These are phyloP conservation scores for Pilophorus perplexus DNA, from an alignment of 2,888 invertebrate genomes.

Conservation along the genomic window DNA sequence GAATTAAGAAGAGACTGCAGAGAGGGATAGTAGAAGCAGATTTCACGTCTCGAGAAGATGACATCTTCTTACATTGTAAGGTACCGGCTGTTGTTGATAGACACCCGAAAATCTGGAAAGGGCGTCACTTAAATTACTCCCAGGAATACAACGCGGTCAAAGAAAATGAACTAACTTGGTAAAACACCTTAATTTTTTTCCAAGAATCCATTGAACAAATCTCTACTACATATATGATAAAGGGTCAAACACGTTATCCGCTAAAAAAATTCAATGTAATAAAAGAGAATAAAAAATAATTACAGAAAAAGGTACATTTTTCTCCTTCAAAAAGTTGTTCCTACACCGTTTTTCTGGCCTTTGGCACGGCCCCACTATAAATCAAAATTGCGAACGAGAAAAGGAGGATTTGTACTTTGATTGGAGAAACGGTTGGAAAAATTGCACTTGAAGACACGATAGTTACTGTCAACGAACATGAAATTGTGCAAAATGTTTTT, in stretches of 20 bases:
- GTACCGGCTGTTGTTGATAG: too few relatives aligned
- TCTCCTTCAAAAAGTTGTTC: too few relatives aligned
- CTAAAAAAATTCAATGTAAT: slow-evolving; percentile 23
- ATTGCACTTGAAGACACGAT: not conserved
- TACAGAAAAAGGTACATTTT: not conserved
- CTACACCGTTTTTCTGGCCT: not conserved
- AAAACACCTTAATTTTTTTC: slow-evolving; percentile 22
- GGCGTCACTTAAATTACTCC: too few relatives aligned
- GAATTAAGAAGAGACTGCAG: too few relatives aligned
- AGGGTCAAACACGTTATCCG: slow-evolving; percentile 16
- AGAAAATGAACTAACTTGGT: not conserved
- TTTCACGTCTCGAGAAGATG: too few relatives aligned
- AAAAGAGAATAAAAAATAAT: slow-evolving; percentile 7
- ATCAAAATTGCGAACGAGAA: too few relatives aligned
- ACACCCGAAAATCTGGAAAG: too few relatives aligned
- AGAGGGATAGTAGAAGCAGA: too few relatives aligned
- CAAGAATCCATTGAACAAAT: slow-evolving; percentile 22
- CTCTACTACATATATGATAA: slow-evolving; percentile 21
- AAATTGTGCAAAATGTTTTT: not conserved
- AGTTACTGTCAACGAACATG: too few relatives aligned
- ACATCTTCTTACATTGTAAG: too few relatives aligned
- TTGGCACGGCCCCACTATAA: not conserved
- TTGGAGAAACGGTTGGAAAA: not conserved
- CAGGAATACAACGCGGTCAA: too few relatives aligned
- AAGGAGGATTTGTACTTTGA: not conserved